Percentiles rank a stretch among this genome's conserved stretches.
Conservation (phyloP, 30 jellyfish, hydroid and myxozoan species). For the Aurelia coerulea region DNA sequence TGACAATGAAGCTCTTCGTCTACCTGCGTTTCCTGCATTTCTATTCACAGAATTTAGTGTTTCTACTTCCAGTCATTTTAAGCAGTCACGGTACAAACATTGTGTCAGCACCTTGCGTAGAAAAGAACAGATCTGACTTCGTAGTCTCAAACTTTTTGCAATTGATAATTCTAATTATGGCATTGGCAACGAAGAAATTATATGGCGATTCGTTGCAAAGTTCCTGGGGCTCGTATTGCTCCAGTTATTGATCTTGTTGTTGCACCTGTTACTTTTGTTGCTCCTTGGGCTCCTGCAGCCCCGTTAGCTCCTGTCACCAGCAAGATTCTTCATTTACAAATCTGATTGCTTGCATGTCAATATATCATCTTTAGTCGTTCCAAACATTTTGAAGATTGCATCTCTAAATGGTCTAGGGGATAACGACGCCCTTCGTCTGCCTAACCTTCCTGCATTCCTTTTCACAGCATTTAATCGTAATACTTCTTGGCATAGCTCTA, state of each 20-base stretch:
- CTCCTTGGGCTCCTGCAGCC: too few species aligned
- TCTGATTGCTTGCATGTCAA: slow-evolving; percentile 63
- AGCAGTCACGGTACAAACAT: too few species aligned
- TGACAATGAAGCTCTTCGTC: slow-evolving; percentile 76
- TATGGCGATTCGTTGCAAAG: too few species aligned
- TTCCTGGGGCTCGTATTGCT: too few species aligned
- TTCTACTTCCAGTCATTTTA: slow-evolving; percentile 45
- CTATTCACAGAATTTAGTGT: slow-evolving; percentile 2
- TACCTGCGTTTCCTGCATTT: slow-evolving; percentile 35
- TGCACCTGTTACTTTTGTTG: too few species aligned
- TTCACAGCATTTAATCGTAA: slow-evolving; percentile 17
- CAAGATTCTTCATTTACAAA: background rate
- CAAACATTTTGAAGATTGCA: slow-evolving; percentile 86
- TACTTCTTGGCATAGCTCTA: slow-evolving; percentile 70
- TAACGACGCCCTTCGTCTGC: slow-evolving; percentile 76
- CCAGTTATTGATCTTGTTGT: too few species aligned
- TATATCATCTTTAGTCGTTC: slow-evolving; percentile 73
- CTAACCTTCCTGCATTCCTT: slow-evolving; percentile 43
- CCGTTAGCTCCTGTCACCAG: too few species aligned
- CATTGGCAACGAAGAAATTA: too few species aligned
- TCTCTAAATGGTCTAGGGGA: slow-evolving; percentile 87
- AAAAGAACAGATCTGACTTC: too few species aligned
- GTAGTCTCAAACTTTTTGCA: too few species aligned
- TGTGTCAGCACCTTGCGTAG: too few species aligned
- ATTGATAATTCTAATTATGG: too few species aligned